Percentiles rank a stretch among this genome's conserved stretches.
Evolutionary conservation across 2,888 invertebrate species (phyloP).

Genomic region (Megamerina dolium): DNA sequence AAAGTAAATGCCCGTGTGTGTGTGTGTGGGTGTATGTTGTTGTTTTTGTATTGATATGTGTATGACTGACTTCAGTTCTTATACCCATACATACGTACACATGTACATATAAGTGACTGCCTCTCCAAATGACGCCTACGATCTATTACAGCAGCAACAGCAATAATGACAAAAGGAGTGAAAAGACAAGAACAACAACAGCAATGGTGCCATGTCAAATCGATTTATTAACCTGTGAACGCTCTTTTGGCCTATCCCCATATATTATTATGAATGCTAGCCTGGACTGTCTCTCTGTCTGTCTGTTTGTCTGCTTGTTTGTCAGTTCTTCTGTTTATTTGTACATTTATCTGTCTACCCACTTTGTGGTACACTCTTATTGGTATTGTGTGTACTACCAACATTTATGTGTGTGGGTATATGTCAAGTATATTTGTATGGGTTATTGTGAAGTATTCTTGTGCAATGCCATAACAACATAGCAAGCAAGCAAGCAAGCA

Average conservation of each 20-base stretch:
- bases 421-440: no score
- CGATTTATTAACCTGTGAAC: conserved; percentile 16
- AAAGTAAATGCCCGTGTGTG: neutral
- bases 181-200: neutral
- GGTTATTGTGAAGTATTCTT: no score
- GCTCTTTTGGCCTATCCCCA: neutral
- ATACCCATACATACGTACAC: neutral
- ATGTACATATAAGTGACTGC: neutral
- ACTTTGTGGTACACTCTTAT: no score
- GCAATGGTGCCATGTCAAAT: conserved; percentile 8
- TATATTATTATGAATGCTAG: no score
- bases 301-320: neutral
- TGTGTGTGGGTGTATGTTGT: conserved; percentile 5
- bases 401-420: no score
- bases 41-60: no score
- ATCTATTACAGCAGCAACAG: neutral
- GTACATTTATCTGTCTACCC: no score
- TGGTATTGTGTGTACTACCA: no score
- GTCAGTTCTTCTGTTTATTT: no score
- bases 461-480: no score
- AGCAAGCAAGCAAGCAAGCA: neutral
- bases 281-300: neutral
- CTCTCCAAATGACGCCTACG: no score
- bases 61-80: no score
- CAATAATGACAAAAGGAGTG: neutral